These are phyloP conservation scores for Dolichotis patagonum DNA, from an alignment of 2,113 vertebrate genomes.

Conservation along the genomic window DNA sequence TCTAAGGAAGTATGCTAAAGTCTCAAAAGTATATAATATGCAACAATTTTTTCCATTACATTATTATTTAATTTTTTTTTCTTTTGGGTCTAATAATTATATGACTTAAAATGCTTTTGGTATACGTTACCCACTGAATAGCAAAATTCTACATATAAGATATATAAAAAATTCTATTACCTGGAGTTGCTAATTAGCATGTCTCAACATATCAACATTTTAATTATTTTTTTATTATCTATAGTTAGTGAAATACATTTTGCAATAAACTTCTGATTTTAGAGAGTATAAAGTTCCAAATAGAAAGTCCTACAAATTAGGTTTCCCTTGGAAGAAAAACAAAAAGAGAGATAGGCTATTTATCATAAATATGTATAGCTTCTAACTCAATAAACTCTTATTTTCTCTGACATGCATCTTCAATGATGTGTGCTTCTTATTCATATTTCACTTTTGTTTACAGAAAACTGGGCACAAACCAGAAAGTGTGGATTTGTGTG, in stretches of 20 bases:
- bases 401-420: constrained; percentile 61
- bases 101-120: neutral
- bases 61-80: neutral
- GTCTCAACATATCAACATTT: neutral
- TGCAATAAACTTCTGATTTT: neutral
- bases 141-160: neutral
- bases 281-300: neutral
- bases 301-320: neutral
- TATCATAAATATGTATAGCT: neutral
- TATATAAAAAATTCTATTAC: neutral
- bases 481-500: constrained; percentile 90
- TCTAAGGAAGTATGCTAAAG: neutral
- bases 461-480: constrained; percentile 90
- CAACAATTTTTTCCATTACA: neutral
- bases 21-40: neutral
- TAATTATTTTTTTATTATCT: neutral
- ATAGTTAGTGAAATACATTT: neutral
- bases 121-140: neutral
- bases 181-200: neutral
- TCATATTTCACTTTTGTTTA: constrained; percentile 63
- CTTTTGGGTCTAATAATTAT: neutral
- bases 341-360: neutral
- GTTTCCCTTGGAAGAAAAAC: neutral
- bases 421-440: constrained; percentile 44
- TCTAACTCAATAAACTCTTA: constrained; percentile 42